Base-by-base conservation (phyloP, 2,797 vertebrate species). In the Phrynocephalus vlangalii region DNA sequence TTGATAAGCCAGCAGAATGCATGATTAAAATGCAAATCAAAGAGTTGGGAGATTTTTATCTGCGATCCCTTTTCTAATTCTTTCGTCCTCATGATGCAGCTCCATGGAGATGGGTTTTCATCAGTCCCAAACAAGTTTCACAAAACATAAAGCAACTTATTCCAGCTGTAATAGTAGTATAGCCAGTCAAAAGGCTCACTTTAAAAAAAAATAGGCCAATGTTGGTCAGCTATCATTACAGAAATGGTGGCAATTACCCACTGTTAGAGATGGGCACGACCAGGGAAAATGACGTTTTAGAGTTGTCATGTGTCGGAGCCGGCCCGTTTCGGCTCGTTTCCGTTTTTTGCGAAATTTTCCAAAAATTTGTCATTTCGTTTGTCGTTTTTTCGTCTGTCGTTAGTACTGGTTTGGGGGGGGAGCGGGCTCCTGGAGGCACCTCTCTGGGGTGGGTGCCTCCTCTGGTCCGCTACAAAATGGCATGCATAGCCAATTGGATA, bases 11-110 rank as follows among this genome's bases (percentile, higher is more conserved):
- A 70, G 33, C 81, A 22, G 50, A 84, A 82, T 84, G 71, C 77
- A 70, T 87, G 22, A 87, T 84, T 80, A 84, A 81, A 81, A 84
- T 89, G 84, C 82, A 87, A 77, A 81, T 81, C 63, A 81, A 71
- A 63, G 78, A 76, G 38, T 16, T 70, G 63, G 48, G 84, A 77
- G 38, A 80, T 52, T 72, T 82, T 81, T 84, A 87, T 79, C 82
- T 75, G 13, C 18, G 33, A 84, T 77, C 63, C 2, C 79, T 81
- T 76, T 76, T 90, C 30, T 87, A 84, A 44, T 77, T 50, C 66
- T 70, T 63, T 56, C 56, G 10, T 50, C 72, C 79, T 73, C 60
- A 67, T 75, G 82, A 80, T 26, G 68, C 26, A 48, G 28, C 33
- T 8, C 70, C 56, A 18, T 30, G 52, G 28, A 81, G 44, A 67